A percentile compares a stretch with the other conserved stretches of the same genome.
phyloP scores from a whole-genome alignment of 2,797 vertebrate species.

The Pagetopsis macropterus region DNA sequence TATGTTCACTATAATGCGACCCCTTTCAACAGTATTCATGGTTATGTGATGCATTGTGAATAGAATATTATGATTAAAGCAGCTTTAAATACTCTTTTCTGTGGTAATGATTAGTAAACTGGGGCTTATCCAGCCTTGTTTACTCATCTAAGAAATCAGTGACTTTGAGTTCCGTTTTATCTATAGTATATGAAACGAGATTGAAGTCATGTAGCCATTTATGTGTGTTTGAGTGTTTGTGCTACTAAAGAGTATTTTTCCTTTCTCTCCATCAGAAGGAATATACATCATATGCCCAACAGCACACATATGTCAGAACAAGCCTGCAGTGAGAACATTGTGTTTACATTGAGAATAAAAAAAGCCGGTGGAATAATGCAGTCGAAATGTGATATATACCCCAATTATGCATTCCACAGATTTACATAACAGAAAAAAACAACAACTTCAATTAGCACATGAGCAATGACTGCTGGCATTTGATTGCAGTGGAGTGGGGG shows the following conservation, averaged over 20 bases:
- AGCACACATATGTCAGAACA: constrained; percentile 46
- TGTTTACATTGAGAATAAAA: constrained; percentile 61
- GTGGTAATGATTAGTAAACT: not conserved
- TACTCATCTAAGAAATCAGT: not conserved
- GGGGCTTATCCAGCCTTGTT: not conserved
- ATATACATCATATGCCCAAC: constrained; percentile 34
- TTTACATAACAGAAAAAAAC: constrained; percentile 72
- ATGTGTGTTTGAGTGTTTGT: constrained; percentile 1
- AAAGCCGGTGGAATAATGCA: constrained; percentile 60
- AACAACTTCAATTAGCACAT: constrained; percentile 74
- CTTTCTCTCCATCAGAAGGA: constrained; percentile 35
- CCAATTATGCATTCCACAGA: constrained; percentile 74
- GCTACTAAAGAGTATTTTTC: not conserved
- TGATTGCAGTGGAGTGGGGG: constrained; percentile 67
- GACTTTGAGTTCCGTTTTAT: constrained; percentile 2
- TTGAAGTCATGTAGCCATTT: constrained; percentile 7
- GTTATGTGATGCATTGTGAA: not conserved
- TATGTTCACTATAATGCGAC: not conserved
- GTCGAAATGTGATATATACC: constrained; percentile 75
- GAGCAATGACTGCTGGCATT: constrained; percentile 72
- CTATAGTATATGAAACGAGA: not conserved
- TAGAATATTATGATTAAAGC: not conserved
- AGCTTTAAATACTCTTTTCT: not conserved
- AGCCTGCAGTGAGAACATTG: constrained; percentile 37
- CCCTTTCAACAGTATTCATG: not conserved